Base-by-base conservation (phyloP, 1,140 invertebrate species). In the Diabrotica undecimpunctata region DNA sequence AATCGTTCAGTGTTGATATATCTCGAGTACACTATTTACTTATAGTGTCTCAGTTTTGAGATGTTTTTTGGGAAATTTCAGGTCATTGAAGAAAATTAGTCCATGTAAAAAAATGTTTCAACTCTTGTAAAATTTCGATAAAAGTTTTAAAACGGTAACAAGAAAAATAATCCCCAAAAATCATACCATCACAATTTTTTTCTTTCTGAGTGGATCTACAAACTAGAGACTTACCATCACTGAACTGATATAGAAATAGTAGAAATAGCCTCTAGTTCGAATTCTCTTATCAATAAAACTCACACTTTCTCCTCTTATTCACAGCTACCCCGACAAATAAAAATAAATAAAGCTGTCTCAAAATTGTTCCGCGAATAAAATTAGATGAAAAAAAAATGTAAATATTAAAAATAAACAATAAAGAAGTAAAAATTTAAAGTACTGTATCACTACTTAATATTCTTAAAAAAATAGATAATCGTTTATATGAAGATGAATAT, bases 401-500 rank as follows among this genome's bases (percentile, higher is more conserved):
- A 62, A 64, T 61, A 62, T 61, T 60, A 55, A 54, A 57, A 58
- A 63, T 63, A 58, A 64, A 61, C 54, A 62, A 71, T 55, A 46
- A 46, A 46, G 41, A 65, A 61, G 59, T 62, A 66, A 69, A 62
- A 66, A 67, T 67, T 71, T 50, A 38, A 54, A 54, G 12, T 70
- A 67, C 61, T 61, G 61, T 74, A 74, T 72, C 69, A 74, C 74
- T 75, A 74, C 71, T 67, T 69, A 75, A 75, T 67, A 72, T 73
- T 64, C 69, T 76, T 75, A 75, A 76, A 76, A 76, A 76, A 75
- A 76, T 76, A 76, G 74, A 75, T 71, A 73, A 71, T 73, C 66
- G 69, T 75, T 74, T 68, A 68, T 71, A 63, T 52, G 64, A 64
- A 66, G 62, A 64, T 66, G 71, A 74, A 70, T 63, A 68, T 66